A percentile compares a stretch with the other conserved stretches of the same genome.
These are phyloP conservation scores for Tadarida brasiliensis DNA, from an alignment of 2,797 vertebrate genomes.

Conservation along the genomic window DNA sequence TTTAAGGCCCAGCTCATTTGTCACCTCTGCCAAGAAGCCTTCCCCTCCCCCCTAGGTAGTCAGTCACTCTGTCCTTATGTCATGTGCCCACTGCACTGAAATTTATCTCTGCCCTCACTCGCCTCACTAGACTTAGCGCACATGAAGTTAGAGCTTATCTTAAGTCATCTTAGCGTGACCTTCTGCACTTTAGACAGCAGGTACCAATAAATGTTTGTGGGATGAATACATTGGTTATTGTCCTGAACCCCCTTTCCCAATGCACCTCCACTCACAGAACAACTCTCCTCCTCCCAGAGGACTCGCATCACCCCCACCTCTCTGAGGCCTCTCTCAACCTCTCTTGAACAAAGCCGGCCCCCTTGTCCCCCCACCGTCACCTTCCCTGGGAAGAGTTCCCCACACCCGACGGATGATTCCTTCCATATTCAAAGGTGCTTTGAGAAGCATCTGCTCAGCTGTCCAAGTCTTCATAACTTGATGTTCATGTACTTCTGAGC, in stretches of 20 bases:
- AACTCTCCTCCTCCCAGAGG: background rate
- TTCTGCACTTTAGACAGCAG: background rate
- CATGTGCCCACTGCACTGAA: background rate
- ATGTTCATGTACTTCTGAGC: background rate
- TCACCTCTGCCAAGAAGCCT: background rate
- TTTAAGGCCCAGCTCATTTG: background rate
- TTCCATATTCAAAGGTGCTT: background rate
- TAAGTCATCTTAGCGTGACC: background rate
- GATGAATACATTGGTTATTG: background rate
- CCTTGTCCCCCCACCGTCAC: background rate
- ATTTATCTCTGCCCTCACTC: background rate
- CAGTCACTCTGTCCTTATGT: background rate
- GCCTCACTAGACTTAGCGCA: rapidly evolving
- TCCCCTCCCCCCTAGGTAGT: background rate
- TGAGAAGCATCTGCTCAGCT: background rate
- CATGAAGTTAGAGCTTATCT: background rate
- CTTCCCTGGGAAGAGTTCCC: background rate
- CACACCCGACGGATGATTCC: background rate
- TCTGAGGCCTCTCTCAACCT: background rate
- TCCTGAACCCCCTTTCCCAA: background rate
- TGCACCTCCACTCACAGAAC: background rate
- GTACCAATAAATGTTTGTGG: background rate
- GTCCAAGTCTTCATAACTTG: rapidly evolving
- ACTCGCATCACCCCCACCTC: background rate
- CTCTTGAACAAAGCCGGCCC: background rate